Evolutionary conservation across 1,140 invertebrate genomes (phyloP), one percentile per base, ranked within the genome.

Genomic region (Drosophila carrolli): DNA sequence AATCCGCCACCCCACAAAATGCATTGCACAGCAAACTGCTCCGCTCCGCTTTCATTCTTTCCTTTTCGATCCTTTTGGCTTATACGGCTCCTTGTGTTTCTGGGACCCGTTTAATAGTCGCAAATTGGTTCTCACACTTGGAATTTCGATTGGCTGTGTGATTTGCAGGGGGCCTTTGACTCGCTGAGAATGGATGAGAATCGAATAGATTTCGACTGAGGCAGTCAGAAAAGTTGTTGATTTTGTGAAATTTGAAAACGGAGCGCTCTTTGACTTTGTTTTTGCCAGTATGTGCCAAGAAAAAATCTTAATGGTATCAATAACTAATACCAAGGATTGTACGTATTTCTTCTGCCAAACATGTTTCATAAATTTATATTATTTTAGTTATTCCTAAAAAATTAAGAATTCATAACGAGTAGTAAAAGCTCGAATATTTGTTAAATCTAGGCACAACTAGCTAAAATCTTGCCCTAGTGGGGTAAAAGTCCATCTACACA

Each of bases 81-180:
- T 54, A 53, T 44, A 46, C 47, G 38, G 47, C 65, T 68, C 60
- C 75, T 83, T 75, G 50, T 82, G 70, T 81, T 82, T 82, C 59
- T 88, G 83, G 83, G 57, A 59, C 75, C 61, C 82, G 81, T 86
- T 86, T 88, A 88, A 83, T 82, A 88, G 82, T 88, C 79, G 71
- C 79, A 86, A 86, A 86, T 86, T 86, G 82, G 75, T 86, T 88
- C 75, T 71, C 83, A 85, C 82, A 67, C 79, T 62, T 78, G 65
- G 68, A 65, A 86, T 75, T 81, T 67, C 75, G 48, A 86, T 78
- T 81, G 67, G 60, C 78, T 62, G 65, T 50, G 56, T 74, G 77
- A 77, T 86, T 75, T 63, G 46, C 60, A 44, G 68, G 53, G 40
- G 38, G 29, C 61, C 47, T 68, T 68, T 68, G 47, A 68, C 65